Evolutionary conservation across 2,888 invertebrate species (phyloP).

Genomic region (Himalopsyche kuldschensis): DNA sequence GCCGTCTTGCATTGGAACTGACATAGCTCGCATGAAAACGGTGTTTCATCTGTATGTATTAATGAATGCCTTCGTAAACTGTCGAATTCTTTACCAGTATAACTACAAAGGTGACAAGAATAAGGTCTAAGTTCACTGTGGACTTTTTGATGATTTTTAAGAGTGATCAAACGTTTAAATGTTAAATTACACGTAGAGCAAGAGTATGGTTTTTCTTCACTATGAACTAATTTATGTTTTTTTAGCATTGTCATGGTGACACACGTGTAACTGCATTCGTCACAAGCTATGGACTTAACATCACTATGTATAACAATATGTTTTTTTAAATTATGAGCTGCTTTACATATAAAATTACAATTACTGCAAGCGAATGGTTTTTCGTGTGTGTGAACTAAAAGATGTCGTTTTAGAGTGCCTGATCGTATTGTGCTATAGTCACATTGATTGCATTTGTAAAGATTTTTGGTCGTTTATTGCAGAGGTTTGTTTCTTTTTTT

Average conservation of each 20-base stretch:
- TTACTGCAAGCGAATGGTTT: neutral
- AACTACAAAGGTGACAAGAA: neutral
- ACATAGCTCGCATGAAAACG: neutral
- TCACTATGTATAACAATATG: neutral
- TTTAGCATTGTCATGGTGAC: neutral
- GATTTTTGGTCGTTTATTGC: neutral
- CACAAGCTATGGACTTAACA: neutral
- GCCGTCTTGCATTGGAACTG: neutral
- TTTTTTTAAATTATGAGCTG: neutral
- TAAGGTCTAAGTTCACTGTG: neutral
- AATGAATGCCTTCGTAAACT: neutral
- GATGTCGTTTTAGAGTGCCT: neutral
- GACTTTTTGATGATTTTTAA: neutral
- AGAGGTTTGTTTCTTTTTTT: neutral
- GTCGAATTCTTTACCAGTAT: neutral
- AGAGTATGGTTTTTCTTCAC: neutral
- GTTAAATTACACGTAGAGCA: neutral
- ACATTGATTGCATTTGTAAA: neutral
- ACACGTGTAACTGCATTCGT: neutral
- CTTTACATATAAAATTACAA: neutral
- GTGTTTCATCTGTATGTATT: neutral
- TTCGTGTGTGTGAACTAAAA: neutral
- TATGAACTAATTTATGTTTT: neutral
- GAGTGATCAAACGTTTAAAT: neutral
- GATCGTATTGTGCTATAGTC: neutral